Conservation (phyloP, 2,113 vertebrate genomes). For the Antennarius striatus region DNA sequence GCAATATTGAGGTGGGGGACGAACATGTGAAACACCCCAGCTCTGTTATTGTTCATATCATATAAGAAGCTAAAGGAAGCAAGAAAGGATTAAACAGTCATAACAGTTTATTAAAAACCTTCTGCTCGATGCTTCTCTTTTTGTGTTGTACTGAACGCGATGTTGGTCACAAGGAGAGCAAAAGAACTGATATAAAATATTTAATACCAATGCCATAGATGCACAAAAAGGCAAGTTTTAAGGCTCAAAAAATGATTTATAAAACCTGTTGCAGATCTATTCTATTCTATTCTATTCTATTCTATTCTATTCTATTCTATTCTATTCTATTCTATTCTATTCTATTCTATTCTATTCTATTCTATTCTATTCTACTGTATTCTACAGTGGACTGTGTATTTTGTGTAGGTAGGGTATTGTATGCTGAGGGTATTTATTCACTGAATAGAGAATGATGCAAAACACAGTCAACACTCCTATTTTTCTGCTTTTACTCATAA, state of each 20-base stretch:
- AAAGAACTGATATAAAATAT: constrained; percentile 4
- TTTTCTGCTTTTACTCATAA: constrained; percentile 28
- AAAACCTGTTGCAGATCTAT: constrained; percentile 1
- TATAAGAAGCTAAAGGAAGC: constrained; percentile 11
- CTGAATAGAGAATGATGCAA: constrained; percentile 10
- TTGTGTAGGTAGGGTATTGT: not conserved
- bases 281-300: not conserved
- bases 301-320: no score
- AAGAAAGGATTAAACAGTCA: constrained; percentile 20
- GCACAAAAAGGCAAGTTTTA: no score
- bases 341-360: not conserved
- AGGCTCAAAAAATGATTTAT: not conserved
- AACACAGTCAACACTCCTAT: constrained; percentile 23
- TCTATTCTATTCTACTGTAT: no score
- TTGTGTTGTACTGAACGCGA: not conserved
- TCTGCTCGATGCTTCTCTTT: not conserved
- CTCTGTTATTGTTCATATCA: constrained; percentile 33
- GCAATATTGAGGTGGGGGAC: constrained; percentile 75
- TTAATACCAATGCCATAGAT: no score
- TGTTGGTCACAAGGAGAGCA: not conserved
- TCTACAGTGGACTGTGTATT: no score
- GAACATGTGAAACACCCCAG: constrained; percentile 18
- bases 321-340: not conserved
- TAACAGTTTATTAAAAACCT: constrained; percentile 22
- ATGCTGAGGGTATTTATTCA: not conserved